These are phyloP conservation scores for Lamellibrachia luymesi DNA, from an alignment of 1,140 invertebrate genomes.

Conservation along the genomic window DNA sequence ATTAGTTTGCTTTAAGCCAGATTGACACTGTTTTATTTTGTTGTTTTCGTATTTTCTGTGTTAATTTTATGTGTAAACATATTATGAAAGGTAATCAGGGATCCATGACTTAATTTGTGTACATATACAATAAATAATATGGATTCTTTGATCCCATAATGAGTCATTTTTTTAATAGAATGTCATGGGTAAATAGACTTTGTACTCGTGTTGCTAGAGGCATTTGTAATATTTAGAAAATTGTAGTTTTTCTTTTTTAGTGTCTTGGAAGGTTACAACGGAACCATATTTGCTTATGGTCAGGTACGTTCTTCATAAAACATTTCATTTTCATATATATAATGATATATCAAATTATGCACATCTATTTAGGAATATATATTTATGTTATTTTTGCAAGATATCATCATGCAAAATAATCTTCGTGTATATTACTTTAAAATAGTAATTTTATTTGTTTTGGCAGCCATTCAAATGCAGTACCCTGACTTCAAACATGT, in stretches of 20 bases:
- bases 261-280: slow-evolving; percentile 57
- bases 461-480: not conserved
- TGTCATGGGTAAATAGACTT: not conserved
- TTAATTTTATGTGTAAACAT: not conserved
- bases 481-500: not conserved
- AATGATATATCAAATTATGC: not conserved
- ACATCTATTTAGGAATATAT: not conserved
- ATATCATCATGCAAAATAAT: not conserved
- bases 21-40: not conserved
- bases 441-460: not conserved
- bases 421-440: not conserved
- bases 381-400: not conserved
- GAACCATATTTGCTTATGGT: slow-evolving; percentile 59
- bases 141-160: not conserved
- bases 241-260: slow-evolving; percentile 35
- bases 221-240: slow-evolving; percentile 6
- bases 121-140: too few relatives aligned
- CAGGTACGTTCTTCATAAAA: slow-evolving; percentile 40
- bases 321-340: not conserved
- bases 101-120: not conserved
- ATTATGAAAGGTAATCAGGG: too few relatives aligned
- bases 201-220: slow-evolving; percentile 3
- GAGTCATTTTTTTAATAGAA: not conserved
- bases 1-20: too few relatives aligned
- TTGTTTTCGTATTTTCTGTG: not conserved